phyloP scores from a whole-genome alignment of 2,888 invertebrate species.

The Xestoiulus laeticollis region DNA sequence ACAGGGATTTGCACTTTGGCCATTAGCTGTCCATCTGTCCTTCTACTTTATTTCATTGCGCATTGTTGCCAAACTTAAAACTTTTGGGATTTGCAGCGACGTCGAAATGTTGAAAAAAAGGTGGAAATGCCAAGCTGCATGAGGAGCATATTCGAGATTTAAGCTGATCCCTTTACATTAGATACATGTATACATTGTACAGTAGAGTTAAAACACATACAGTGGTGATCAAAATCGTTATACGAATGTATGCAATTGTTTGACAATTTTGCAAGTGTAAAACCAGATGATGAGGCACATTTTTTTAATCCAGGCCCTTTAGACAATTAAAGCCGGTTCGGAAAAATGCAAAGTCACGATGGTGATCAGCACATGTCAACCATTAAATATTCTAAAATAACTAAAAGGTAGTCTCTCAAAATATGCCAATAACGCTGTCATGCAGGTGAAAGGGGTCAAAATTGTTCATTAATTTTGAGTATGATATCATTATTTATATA shows the following conservation, averaged over 20 bases:
- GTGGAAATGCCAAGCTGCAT: not conserved
- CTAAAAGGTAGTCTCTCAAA: too few relatives aligned
- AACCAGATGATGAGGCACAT: too few relatives aligned
- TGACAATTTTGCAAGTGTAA: too few relatives aligned
- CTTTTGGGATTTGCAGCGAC: not conserved
- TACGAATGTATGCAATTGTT: not conserved
- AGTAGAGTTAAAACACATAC: not conserved
- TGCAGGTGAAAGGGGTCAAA: too few relatives aligned
- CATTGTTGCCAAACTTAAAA: constrained; percentile 19
- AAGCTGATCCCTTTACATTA: not conserved
- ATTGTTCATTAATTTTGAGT: too few relatives aligned
- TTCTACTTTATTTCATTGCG: not conserved
- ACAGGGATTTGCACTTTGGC: constrained; percentile 23
- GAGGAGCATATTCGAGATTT: not conserved
- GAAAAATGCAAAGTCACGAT: too few relatives aligned
- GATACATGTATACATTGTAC: not conserved
- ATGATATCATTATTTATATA: too few relatives aligned
- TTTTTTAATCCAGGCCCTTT: too few relatives aligned
- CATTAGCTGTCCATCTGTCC: not conserved
- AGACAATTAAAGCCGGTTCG: too few relatives aligned
- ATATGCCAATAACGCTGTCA: too few relatives aligned
- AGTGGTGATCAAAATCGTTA: not conserved
- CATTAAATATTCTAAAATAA: too few relatives aligned
- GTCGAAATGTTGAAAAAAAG: not conserved
- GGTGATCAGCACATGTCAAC: too few relatives aligned